phyloP scores from a whole-genome alignment of 2,888 invertebrate genomes.

The Odontocerum albicorne region DNA sequence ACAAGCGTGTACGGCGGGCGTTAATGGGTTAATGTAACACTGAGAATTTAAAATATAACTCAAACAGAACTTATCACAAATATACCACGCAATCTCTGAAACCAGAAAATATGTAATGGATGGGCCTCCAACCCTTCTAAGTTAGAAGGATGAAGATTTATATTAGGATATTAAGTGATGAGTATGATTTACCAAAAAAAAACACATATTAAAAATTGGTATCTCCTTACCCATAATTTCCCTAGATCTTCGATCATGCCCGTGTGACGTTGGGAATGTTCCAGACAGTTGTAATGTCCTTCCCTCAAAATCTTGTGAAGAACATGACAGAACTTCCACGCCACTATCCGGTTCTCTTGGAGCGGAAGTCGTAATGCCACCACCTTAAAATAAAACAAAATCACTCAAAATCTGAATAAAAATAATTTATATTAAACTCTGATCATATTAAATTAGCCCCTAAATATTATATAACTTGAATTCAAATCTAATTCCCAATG shows the following conservation, averaged over 20 bases:
- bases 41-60: too few relatives aligned
- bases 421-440: too few relatives aligned
- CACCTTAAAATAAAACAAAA: slow-evolving; percentile 47
- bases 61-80: too few relatives aligned
- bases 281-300: slow-evolving; percentile 86
- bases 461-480: too few relatives aligned
- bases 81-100: too few relatives aligned
- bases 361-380: slow-evolving; percentile 69
- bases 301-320: slow-evolving; percentile 94
- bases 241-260: slow-evolving; percentile 84
- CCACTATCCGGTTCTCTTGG: slow-evolving; percentile 92
- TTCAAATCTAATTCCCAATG: too few relatives aligned
- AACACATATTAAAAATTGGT: slow-evolving; percentile 4
- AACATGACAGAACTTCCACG: slow-evolving; percentile 99
- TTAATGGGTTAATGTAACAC: too few relatives aligned
- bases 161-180: background rate
- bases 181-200: background rate
- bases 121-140: background rate
- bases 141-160: background rate
- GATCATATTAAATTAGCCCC: too few relatives aligned
- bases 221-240: slow-evolving; percentile 78
- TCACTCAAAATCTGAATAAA: too few relatives aligned
- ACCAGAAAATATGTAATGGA: background rate
- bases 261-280: slow-evolving; percentile 81
- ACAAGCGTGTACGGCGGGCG: too few relatives aligned